Base-by-base conservation (phyloP, 2,113 vertebrate genomes). In the Cephalopholis sonnerati region DNA sequence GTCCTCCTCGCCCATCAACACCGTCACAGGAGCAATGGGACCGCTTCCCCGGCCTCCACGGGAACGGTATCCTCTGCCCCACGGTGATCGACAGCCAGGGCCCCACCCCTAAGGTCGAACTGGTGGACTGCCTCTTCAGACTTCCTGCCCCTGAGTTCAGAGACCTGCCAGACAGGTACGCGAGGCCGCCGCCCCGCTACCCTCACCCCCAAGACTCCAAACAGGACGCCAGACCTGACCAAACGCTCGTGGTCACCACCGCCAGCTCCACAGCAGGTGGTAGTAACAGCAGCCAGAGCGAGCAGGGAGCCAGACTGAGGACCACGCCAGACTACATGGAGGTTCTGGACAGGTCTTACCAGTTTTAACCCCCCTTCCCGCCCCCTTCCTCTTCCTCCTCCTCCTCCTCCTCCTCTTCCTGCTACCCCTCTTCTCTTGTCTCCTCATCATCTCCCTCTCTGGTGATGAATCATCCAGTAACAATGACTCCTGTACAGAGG, bases 321-420 rank as follows among this genome's bases (percentile, higher is more conserved):
- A 97, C 96, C 90, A 98, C 97, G 94, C 97, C 98, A 85, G 98
- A 99, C 96, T 99, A 99, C 96, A 96, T 98, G 96, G 98, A 99
- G 95, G 97, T 99, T 87, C 95, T 99, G 95, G 97, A 99, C 92
- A 97, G 97, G 85, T 97, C 97, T 3, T 99, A 98, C 92, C 97
- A 98, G 95, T 99, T 99, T 95, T 99, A 96, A 96, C 85, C 53
- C 51, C 85, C 53, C 54, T 24, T 74, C 74, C 72, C 65, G 17
- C 62, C 25, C 29, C 39, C 62, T 10, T 59, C 54, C 24, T 51
- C n/a, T n/a, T n/a, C 66, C 3, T 24, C 70, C 10, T 67, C 48
- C 22, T 55, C 58, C 17, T n/a, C 62, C 59, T 81, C 73, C 69
- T 62, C 73, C 51, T 67, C 61, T 51, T 73, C 32, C 64, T 82